These are phyloP conservation scores for Phalacrocorax aristotelis DNA, from an alignment of 2,113 vertebrate genomes.

Conservation along the genomic window DNA sequence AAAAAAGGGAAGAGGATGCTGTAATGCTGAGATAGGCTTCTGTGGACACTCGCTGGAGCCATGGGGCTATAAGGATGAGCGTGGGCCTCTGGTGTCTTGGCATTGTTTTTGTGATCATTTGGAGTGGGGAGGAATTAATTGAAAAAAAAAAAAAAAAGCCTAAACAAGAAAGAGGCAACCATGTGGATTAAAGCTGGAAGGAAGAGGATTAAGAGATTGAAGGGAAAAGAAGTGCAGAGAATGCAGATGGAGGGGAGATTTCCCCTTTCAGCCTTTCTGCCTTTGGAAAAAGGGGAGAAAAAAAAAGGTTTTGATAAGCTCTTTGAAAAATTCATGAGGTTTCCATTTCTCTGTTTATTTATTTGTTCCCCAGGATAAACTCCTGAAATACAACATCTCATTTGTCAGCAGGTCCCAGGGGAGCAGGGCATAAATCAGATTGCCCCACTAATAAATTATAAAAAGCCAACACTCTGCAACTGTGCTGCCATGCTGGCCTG, in stretches of 20 bases:
- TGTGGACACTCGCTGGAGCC: fast-evolving
- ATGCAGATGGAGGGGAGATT: background rate
- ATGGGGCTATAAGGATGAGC: fast-evolving
- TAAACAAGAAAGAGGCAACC: background rate
- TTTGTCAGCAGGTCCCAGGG: background rate
- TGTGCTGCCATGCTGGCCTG: background rate
- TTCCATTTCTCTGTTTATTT: conserved; percentile 42
- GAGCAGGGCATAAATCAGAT: background rate
- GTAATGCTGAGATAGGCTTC: background rate
- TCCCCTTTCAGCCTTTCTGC: background rate
- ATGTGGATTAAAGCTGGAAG: conserved; percentile 53
- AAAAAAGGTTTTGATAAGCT: conserved; percentile 13
- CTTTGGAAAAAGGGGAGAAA: background rate
- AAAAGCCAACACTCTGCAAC: background rate
- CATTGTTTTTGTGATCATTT: background rate
- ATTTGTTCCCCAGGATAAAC: conserved; percentile 50
- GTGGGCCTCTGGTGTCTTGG: background rate
- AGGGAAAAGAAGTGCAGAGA: conserved; percentile 25
- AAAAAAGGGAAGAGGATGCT: background rate
- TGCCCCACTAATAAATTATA: conserved; percentile 26
- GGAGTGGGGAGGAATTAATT: background rate
- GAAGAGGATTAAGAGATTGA: conserved; percentile 72
- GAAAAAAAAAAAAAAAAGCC: background rate
- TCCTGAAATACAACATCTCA: background rate
- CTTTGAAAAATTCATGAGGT: conserved; percentile 59